A percentile compares a stretch with the other conserved stretches of the same genome.
Evolutionary conservation across 2,888 invertebrate genomes (phyloP).

Genomic region (Siphonodentalium dalli): DNA sequence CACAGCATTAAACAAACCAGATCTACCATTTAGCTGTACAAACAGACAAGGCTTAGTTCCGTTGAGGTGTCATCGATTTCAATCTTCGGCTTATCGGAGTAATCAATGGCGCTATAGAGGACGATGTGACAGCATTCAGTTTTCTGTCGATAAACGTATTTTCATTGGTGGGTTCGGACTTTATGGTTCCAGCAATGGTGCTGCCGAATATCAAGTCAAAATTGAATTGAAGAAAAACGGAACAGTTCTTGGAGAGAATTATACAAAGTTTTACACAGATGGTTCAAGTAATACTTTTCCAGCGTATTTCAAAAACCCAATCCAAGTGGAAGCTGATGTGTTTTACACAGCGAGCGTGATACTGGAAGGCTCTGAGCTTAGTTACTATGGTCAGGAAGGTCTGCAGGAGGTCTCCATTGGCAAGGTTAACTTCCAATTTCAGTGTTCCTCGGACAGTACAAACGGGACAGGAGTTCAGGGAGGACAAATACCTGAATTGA

Average conservation of each 20-base stretch:
- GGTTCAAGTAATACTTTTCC: constrained; percentile 96
- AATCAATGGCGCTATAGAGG: constrained; percentile 98
- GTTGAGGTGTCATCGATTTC: constrained; percentile 94
- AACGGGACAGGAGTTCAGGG: constrained; percentile 98
- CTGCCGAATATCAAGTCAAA: constrained; percentile 92
- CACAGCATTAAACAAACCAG: constrained; percentile 87
- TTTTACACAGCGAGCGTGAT: constrained; percentile 96
- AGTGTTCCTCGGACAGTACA: constrained; percentile 95
- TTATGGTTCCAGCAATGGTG: constrained; percentile 94
- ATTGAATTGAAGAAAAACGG: constrained; percentile 92
- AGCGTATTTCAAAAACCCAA: constrained; percentile 80
- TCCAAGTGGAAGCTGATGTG: constrained; percentile 89
- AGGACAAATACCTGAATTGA: constrained; percentile 95
- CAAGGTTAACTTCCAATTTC: constrained; percentile 94
- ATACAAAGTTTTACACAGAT: constrained; percentile 93
- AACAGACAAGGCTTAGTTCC: constrained; percentile 87
- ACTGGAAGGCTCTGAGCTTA: constrained; percentile 89
- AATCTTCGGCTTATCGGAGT: constrained; percentile 93
- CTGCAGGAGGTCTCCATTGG: constrained; percentile 88
- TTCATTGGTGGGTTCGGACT: constrained; percentile 95
- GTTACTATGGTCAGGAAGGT: constrained; percentile 97
- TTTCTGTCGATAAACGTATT: constrained; percentile 92
- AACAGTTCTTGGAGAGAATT: constrained; percentile 85
- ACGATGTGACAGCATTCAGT: constrained; percentile 95
- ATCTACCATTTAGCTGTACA: constrained; percentile 81